Conservation (phyloP, 2,113 vertebrate species). For the Carollia perspicillata region DNA sequence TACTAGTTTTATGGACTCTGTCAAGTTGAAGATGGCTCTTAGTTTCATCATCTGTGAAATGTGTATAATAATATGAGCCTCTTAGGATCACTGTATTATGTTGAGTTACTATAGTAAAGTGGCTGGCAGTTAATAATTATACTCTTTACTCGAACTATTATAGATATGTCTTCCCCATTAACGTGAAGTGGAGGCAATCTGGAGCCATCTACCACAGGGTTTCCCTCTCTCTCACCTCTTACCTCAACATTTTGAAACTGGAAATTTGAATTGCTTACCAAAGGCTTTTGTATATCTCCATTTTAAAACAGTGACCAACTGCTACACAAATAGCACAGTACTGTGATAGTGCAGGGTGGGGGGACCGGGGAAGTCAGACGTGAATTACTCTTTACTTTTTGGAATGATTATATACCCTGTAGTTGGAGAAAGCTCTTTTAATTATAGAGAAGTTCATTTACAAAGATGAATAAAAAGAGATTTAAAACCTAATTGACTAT, state of each 20-base stretch:
- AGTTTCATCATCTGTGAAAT: neutral
- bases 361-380: neutral
- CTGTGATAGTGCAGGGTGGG: neutral
- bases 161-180: neutral
- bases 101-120: neutral
- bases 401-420: neutral
- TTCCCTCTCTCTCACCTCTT: neutral
- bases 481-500: neutral
- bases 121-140: neutral
- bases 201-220: neutral
- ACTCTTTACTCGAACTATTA: neutral
- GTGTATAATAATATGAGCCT: neutral
- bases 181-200: neutral
- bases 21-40: neutral
- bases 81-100: neutral
- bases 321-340: neutral
- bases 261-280: neutral
- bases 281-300: neutral
- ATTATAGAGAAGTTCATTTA: neutral
- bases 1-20: neutral
- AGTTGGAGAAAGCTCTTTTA: neutral
- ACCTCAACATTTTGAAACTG: neutral
- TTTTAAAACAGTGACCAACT: neutral
- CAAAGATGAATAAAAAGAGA: neutral
- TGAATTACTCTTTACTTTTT: neutral